Percentiles rank a stretch among this genome's conserved stretches.
Evolutionary conservation across 2,113 vertebrate genomes (phyloP).

Genomic region (Polypterus bichir): DNA sequence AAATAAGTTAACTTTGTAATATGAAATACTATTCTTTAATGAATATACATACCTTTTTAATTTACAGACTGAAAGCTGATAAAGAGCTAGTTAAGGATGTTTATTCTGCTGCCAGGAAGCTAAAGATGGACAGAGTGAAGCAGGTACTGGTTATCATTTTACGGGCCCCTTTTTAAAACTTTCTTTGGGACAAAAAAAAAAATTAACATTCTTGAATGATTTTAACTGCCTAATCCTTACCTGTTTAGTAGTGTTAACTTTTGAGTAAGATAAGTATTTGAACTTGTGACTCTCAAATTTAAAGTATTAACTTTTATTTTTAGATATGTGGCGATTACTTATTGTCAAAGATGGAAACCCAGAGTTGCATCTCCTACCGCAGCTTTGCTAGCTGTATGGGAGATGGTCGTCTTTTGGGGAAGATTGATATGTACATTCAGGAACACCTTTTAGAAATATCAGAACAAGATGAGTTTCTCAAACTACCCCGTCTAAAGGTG

Average conservation of each 20-base stretch:
- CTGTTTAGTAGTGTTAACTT: no score
- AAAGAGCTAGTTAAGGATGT: slow-evolving; percentile 93
- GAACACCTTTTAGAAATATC: slow-evolving; percentile 86
- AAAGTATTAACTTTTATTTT: neutral
- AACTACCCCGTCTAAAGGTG: slow-evolving; percentile 92
- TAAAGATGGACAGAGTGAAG: slow-evolving; percentile 96
- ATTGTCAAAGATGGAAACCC: slow-evolving; percentile 80
- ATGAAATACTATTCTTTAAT: no score
- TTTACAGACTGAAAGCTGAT: slow-evolving; percentile 81
- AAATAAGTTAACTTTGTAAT: neutral
- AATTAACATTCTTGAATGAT: no score
- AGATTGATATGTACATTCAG: slow-evolving; percentile 85
- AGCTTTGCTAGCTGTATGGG: slow-evolving; percentile 90
- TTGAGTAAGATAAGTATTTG: neutral
- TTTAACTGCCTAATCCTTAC: no score
- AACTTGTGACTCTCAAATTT: neutral
- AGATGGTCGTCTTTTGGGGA: slow-evolving; percentile 72
- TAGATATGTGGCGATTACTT: slow-evolving; percentile 96
- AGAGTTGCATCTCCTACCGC: slow-evolving; percentile 86
- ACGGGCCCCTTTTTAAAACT: no score
- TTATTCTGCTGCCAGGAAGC: slow-evolving; percentile 88
- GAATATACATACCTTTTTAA: slow-evolving; percentile 1
- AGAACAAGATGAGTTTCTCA: slow-evolving; percentile 94
- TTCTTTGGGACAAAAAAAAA: no score
- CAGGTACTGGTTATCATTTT: slow-evolving; percentile 50